phyloP scores from a whole-genome alignment of 2,888 invertebrate species.

The Stenodema calcarata region DNA sequence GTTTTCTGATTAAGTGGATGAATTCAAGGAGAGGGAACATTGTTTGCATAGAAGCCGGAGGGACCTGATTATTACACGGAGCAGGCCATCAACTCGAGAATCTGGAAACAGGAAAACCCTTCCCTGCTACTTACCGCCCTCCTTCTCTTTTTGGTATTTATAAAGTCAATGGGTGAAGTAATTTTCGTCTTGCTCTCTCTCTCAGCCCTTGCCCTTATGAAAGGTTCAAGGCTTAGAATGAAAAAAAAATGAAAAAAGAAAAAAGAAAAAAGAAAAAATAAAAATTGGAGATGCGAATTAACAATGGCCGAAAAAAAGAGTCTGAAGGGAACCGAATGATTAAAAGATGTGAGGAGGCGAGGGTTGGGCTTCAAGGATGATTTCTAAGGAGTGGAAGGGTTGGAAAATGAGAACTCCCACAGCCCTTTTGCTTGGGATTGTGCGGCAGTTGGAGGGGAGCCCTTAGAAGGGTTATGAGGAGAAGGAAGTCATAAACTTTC shows the following conservation, averaged over 20 bases:
- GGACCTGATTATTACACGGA: slow-evolving; percentile 11
- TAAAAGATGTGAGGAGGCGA: slow-evolving; percentile 9
- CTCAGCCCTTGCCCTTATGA: background rate
- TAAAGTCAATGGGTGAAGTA: background rate
- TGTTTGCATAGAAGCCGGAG: slow-evolving; percentile 8
- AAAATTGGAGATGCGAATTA: slow-evolving; percentile 20
- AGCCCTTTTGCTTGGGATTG: slow-evolving; percentile 7
- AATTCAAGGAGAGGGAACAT: background rate
- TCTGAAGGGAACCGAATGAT: slow-evolving; percentile 18
- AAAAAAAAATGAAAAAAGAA: too few relatives aligned
- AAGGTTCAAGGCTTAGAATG: background rate
- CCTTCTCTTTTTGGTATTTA: background rate
- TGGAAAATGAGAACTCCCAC: background rate
- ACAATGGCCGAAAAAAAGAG: slow-evolving; percentile 24
- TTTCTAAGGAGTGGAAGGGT: background rate
- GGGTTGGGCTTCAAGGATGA: slow-evolving; percentile 1
- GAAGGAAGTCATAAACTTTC: slow-evolving; percentile 32
- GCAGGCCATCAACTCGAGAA: slow-evolving; percentile 3
- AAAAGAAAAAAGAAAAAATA: too few relatives aligned
- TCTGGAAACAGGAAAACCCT: background rate
- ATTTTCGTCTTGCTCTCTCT: slow-evolving; percentile 21
- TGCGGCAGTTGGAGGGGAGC: slow-evolving; percentile 28
- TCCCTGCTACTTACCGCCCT: background rate
- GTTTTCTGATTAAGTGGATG: background rate
- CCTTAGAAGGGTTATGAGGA: slow-evolving; percentile 27